Conservation (phyloP, 2,113 vertebrate species). For the Aleadryas rufinucha region DNA sequence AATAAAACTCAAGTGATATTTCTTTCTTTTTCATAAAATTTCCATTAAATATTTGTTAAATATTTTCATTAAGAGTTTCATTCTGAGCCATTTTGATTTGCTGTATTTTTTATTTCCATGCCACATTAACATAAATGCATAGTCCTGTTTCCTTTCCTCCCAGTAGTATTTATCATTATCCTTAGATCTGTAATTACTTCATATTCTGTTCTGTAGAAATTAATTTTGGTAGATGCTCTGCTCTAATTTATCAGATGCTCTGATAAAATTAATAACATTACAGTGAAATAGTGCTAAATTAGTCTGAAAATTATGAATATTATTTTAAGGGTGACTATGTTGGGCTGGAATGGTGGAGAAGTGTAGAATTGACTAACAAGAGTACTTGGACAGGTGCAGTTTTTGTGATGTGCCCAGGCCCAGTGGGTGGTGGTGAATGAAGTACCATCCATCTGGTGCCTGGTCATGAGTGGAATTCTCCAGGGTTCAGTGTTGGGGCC, state of each 20-base stretch:
- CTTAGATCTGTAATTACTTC: neutral
- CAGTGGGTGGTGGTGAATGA: neutral
- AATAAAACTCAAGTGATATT: neutral
- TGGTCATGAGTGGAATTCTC: neutral
- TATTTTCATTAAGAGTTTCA: neutral
- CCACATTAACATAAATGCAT: neutral
- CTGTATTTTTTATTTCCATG: neutral
- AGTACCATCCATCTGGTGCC: neutral
- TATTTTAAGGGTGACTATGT: neutral
- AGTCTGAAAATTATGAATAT: neutral
- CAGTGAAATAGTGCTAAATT: neutral
- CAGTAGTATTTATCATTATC: neutral
- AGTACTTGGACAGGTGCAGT: neutral
- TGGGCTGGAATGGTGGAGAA: neutral
- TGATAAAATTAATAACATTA: neutral
- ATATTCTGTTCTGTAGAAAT: neutral
- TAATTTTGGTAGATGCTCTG: neutral
- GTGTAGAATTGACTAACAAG: neutral
- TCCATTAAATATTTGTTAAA: neutral
- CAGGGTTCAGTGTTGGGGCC: neutral
- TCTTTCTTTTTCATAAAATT: neutral
- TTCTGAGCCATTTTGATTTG: neutral
- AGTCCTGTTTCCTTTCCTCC: neutral
- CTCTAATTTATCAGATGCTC: no score
- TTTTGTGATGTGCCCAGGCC: neutral